Percentiles rank a stretch among this genome's conserved stretches.
phyloP scores from a whole-genome alignment of 2,113 vertebrate species.

The Carlito syrichta region DNA sequence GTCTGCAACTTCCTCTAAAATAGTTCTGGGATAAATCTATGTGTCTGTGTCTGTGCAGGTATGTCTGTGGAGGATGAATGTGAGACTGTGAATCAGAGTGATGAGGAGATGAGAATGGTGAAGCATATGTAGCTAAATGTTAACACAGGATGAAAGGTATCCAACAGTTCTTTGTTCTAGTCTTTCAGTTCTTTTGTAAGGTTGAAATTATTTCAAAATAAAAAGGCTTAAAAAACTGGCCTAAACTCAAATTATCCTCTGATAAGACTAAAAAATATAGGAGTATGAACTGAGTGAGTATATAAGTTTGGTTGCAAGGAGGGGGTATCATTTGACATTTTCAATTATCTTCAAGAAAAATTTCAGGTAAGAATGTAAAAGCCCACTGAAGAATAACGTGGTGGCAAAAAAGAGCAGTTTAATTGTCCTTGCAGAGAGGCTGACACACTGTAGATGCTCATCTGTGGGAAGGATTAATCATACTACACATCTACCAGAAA shows the following conservation, averaged over 20 bases:
- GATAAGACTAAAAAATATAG: neutral
- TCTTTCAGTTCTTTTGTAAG: neutral
- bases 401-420: neutral
- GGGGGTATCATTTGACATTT: neutral
- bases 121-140: neutral
- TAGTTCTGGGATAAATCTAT: neutral
- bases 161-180: neutral
- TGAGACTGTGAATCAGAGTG: neutral
- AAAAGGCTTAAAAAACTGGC: neutral
- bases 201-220: neutral
- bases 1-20: neutral
- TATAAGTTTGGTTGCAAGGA: neutral
- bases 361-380: conserved; percentile 21
- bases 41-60: neutral
- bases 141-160: neutral
- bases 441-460: neutral
- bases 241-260: neutral
- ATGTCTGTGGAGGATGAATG: neutral
- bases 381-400: neutral
- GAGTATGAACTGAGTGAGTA: neutral
- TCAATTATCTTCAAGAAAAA: neutral
- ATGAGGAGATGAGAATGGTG: neutral
- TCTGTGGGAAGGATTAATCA: neutral
- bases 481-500: neutral
- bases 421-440: neutral